A percentile compares a stretch with the other conserved stretches of the same genome.
Conservation (phyloP, 2,888 invertebrate species). For the Mesoligia furuncula region DNA sequence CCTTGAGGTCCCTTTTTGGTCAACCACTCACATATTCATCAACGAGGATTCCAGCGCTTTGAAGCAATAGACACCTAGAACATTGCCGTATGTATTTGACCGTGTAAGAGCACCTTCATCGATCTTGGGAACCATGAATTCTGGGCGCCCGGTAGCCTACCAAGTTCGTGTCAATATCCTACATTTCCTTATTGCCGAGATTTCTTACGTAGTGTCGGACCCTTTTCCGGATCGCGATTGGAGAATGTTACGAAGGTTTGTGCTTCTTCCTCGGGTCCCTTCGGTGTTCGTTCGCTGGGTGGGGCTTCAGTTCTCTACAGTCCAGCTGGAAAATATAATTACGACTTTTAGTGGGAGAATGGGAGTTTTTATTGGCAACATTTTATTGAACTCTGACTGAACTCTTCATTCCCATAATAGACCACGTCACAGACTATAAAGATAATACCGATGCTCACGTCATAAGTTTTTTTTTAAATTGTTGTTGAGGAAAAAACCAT, state of each 20-base stretch:
- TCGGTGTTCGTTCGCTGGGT: slow-evolving; percentile 88
- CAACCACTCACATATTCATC: too few relatives aligned
- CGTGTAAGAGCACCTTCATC: slow-evolving; percentile 26
- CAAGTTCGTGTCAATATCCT: slow-evolving; percentile 12
- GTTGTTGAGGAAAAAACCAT: background rate
- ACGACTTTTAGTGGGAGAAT: background rate
- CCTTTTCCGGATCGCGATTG: slow-evolving; percentile 71
- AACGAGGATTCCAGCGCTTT: background rate
- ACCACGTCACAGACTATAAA: background rate
- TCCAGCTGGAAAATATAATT: slow-evolving; percentile 88
- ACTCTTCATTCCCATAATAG: too few relatives aligned
- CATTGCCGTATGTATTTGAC: background rate
- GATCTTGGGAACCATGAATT: slow-evolving; percentile 5
- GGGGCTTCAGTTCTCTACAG: slow-evolving; percentile 93
- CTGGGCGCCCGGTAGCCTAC: slow-evolving; percentile 3
- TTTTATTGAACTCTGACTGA: background rate
- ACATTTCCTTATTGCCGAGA: slow-evolving; percentile 65
- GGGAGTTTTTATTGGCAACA: slow-evolving; percentile 2
- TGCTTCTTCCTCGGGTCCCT: slow-evolving; percentile 93
- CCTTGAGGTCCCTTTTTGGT: too few relatives aligned
- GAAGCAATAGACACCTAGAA: background rate
- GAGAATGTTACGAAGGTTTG: slow-evolving; percentile 91
- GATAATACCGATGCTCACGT: too few relatives aligned
- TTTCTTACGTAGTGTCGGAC: slow-evolving; percentile 73
- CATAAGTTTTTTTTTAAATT: background rate